These are phyloP conservation scores for Crenichthys baileyi DNA, from an alignment of 2,797 vertebrate genomes.

Conservation along the genomic window DNA sequence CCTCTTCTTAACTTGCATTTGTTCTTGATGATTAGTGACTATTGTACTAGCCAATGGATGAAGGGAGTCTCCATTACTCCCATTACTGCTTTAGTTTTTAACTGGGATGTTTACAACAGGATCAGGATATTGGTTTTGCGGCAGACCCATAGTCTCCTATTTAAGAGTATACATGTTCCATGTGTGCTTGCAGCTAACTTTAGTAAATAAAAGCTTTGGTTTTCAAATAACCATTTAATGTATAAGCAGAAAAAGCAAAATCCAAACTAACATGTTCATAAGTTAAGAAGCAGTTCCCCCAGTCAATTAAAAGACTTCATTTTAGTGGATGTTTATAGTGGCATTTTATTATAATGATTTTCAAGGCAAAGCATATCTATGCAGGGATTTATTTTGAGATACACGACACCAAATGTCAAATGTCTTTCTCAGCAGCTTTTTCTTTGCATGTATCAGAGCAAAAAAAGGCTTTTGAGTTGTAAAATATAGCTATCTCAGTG, in stretches of 20 bases:
- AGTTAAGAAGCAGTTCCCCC: too few species aligned
- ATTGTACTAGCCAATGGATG: too few species aligned
- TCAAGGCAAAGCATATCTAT: not conserved
- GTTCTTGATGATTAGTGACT: too few species aligned
- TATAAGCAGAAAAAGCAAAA: not conserved
- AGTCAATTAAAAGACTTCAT: too few species aligned
- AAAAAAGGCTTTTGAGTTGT: not conserved
- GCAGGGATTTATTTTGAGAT: not conserved
- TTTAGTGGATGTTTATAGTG: too few species aligned
- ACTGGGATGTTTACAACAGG: not conserved
- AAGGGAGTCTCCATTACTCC: too few species aligned
- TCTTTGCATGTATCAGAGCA: not conserved
- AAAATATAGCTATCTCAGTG: not conserved
- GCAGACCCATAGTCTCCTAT: not conserved
- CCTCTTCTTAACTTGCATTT: too few species aligned
- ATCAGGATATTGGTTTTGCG: not conserved
- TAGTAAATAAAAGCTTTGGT: not conserved
- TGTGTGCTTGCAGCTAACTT: not conserved
- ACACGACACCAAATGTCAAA: too few species aligned
- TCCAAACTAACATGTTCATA: too few species aligned
- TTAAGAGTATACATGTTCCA: not conserved
- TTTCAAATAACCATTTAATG: not conserved
- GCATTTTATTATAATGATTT: too few species aligned
- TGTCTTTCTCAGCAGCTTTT: too few species aligned
- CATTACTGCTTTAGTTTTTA: not conserved